phyloP scores from a whole-genome alignment of 2,797 vertebrate species.

The Serranus cabrilla region DNA sequence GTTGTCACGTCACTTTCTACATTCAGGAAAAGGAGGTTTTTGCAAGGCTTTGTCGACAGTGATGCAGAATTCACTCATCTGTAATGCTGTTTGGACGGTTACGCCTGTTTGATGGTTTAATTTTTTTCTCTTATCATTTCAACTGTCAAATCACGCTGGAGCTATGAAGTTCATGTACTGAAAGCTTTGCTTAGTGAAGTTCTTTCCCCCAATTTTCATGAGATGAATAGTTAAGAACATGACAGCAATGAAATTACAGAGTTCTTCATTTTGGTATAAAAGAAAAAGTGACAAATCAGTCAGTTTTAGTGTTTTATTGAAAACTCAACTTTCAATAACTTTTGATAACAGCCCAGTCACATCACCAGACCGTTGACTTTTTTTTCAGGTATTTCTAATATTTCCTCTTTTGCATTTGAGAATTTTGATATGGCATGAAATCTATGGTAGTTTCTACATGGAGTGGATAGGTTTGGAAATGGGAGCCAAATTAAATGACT shows the following conservation, averaged over 20 bases:
- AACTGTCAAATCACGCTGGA: conserved; percentile 39
- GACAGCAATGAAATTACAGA: conserved; percentile 35
- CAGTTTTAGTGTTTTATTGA: conserved; percentile 25
- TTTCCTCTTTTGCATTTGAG: conserved; percentile 6
- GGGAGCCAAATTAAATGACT: conserved; percentile 9
- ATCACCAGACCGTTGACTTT: conserved; percentile 18
- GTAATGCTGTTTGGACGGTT: conserved; percentile 41
- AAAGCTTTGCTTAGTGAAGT: conserved; percentile 21
- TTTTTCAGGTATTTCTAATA: conserved; percentile 8
- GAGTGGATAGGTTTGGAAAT: conserved; percentile 5
- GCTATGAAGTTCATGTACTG: conserved; percentile 26
- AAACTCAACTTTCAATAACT: conserved; percentile 24
- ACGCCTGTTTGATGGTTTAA: conserved; percentile 41
- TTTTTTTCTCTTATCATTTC: conserved; percentile 46
- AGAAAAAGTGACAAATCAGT: conserved; percentile 31
- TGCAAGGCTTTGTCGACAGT: conserved; percentile 2
- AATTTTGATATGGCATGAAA: conserved; percentile 23
- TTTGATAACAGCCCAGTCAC: conserved; percentile 16
- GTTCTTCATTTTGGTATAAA: conserved; percentile 1
- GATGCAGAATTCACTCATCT: conserved; percentile 41
- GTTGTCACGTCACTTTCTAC: conserved; percentile 48
- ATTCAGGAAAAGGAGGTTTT: conserved; percentile 27
- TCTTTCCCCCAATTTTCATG: not conserved
- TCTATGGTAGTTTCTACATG: not conserved
- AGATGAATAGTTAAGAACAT: conserved; percentile 38